Base-by-base conservation (phyloP, 2,888 invertebrate genomes). In the Cantharis rufa region DNA sequence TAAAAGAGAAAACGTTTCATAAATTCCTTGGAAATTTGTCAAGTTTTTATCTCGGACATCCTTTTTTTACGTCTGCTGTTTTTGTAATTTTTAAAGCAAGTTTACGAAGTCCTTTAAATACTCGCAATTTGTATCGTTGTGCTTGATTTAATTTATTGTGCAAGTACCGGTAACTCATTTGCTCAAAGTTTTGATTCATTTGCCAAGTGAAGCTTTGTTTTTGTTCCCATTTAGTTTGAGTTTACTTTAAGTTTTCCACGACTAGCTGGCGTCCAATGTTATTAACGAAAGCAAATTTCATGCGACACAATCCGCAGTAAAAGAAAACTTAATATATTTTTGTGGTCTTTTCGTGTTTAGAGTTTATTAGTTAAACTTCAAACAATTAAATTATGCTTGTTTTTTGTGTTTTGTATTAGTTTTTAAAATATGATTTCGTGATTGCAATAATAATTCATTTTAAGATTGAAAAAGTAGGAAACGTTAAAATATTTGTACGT, bases 251-350 rank as follows among this genome's bases (percentile, higher is more conserved):
- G 32, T 71, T 75, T 68, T 28, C 61, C 48, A 32, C 75, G 70
- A 71, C 75, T 71, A 48, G 28, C 61, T 71, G 71, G 75, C 71
- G 75, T 75, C 71, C 61, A 48, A 15, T 28, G 63, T 70, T 28
- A 74, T 64, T 74, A 70, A 74, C 74, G 64, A 74, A 63, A 66
- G 64, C 16, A 70, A 66, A 74, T 74, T 70, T 70, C 74, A 66
- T 48, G 72, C 72, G 72, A 72, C 72, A 61, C 48, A 72, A 10
- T 21, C 21, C 21, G n/a, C 24, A 66, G 13, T 18, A 21, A 24
- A 63, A 16, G 64, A 66, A 66, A 66, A 21, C 24, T 66, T 16
- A n/a, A 48, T 48, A 48, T 48, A 48, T 48, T 48, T 48, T 9
- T n/a, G 13, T 48, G 48, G 48, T 48, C 24, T 66, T 66, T 66